phyloP scores from a whole-genome alignment of 1,140 invertebrate genomes.

The Drosophila tristis region DNA sequence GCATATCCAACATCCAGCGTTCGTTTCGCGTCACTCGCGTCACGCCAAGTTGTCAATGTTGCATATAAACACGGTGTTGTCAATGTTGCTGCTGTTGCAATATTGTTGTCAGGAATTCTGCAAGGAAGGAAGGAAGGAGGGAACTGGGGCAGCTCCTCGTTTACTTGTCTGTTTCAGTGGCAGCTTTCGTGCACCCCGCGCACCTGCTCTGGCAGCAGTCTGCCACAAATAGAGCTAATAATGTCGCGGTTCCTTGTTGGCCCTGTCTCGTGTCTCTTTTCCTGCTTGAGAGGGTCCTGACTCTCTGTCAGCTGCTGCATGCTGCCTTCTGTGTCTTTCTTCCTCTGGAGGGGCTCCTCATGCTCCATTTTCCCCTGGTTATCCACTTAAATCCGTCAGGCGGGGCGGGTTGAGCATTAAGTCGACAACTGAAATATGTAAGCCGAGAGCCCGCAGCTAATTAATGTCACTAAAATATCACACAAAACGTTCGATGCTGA shows the following conservation, averaged over 20 bases:
- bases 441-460: too few relatives aligned
- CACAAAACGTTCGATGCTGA: too few relatives aligned
- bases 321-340: too few relatives aligned
- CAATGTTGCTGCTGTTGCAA: slow-evolving; percentile 52
- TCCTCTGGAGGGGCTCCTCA: background rate
- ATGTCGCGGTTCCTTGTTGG: slow-evolving; percentile 56
- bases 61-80: slow-evolving; percentile 74
- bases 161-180: slow-evolving; percentile 66
- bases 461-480: too few relatives aligned
- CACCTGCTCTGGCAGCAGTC: slow-evolving; percentile 7
- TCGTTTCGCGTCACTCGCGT: slow-evolving; percentile 55
- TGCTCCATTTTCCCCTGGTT: background rate
- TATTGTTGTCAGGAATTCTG: slow-evolving; percentile 27
- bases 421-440: too few relatives aligned
- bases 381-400: slow-evolving; percentile 12
- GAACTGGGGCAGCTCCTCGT: slow-evolving; percentile 44
- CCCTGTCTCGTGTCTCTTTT: background rate
- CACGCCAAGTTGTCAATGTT: slow-evolving; percentile 79
- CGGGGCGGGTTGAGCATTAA: too few relatives aligned
- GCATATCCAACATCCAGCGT: slow-evolving; percentile 34
- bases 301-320: too few relatives aligned
- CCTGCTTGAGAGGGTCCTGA: too few relatives aligned
- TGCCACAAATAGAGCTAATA: slow-evolving; percentile 64
- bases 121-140: background rate
- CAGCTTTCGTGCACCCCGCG: slow-evolving; percentile 20